These are phyloP conservation scores for Trogon melanurus DNA, from an alignment of 2,113 vertebrate genomes.

Conservation along the genomic window DNA sequence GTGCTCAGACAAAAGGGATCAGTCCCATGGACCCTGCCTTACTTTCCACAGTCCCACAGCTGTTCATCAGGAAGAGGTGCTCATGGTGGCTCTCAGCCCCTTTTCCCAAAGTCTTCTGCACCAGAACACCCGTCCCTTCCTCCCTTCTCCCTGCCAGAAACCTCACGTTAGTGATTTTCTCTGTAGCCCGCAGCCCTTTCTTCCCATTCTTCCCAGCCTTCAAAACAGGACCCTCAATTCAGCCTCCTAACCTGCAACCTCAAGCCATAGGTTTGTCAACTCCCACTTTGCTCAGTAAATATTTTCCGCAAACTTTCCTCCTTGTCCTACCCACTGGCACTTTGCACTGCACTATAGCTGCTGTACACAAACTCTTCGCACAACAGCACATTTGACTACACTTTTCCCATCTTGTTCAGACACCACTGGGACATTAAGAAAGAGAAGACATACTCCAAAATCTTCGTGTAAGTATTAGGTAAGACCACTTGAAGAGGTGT, in stretches of 20 bases:
- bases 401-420: background rate
- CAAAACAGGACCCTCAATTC: background rate
- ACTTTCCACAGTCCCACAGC: background rate
- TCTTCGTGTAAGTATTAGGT: background rate
- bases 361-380: fast-evolving
- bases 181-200: background rate
- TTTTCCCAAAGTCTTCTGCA: background rate
- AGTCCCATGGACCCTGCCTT: background rate
- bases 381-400: background rate
- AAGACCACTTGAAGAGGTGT: background rate
- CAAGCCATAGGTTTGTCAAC: background rate
- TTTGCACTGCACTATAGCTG: background rate
- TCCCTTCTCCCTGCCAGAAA: background rate
- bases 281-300: background rate
- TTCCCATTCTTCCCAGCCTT: background rate
- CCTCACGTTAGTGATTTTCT: background rate
- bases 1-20: background rate
- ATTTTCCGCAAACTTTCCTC: background rate
- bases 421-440: background rate
- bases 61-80: background rate
- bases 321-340: background rate
- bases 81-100: background rate
- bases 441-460: background rate
- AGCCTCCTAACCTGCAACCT: background rate
- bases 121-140: background rate